Conservation (phyloP, 2,113 vertebrate species). For the Balaeniceps rex region DNA sequence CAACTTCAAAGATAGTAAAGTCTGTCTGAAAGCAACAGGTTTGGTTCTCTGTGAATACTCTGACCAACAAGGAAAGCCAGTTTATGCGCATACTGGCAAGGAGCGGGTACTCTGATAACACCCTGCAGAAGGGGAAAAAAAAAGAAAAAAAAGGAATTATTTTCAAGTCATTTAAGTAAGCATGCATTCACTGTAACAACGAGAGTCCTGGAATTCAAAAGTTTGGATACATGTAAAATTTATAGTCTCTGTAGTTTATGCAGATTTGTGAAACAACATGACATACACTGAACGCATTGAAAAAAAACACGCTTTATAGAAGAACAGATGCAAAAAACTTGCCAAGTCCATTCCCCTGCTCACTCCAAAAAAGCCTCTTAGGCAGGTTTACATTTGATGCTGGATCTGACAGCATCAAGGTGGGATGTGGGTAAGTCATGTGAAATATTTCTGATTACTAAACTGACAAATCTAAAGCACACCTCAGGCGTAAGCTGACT, state of each 20-base stretch:
- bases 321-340: background rate
- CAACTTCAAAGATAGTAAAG: slow-evolving; percentile 86
- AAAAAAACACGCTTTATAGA: background rate
- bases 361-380: background rate
- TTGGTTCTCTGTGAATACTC: slow-evolving; percentile 88
- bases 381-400: background rate
- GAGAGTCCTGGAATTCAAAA: background rate
- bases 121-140: slow-evolving; percentile 71
- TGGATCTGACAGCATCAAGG: too few relatives aligned
- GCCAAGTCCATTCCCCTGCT: background rate
- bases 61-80: slow-evolving; percentile 94
- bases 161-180: background rate
- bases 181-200: background rate
- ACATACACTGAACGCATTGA: background rate
- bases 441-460: rapidly evolving
- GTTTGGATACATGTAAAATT: too few relatives aligned
- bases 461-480: background rate
- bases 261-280: background rate
- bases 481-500: background rate
- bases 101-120: slow-evolving; percentile 90
- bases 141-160: background rate
- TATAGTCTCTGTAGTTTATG: background rate
- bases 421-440: rapidly evolving
- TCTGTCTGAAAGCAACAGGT: slow-evolving; percentile 76
- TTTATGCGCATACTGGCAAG: slow-evolving; percentile 95